Percentiles rank a stretch among this genome's conserved stretches.
Evolutionary conservation across 2,113 vertebrate species (phyloP).

Genomic region (Amia ocellicauda): DNA sequence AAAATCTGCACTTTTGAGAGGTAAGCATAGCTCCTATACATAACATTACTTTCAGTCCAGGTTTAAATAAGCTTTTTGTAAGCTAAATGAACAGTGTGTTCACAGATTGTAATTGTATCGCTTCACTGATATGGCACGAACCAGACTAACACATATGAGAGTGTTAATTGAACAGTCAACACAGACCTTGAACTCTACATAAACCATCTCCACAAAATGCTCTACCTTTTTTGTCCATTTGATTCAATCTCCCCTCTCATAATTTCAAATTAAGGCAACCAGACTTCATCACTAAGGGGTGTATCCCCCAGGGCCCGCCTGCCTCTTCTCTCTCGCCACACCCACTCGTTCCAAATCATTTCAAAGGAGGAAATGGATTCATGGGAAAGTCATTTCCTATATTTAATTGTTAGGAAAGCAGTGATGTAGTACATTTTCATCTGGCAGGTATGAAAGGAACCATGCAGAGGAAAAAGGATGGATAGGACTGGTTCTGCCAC

Average conservation of each 20-base stretch:
- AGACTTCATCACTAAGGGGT: too few species aligned
- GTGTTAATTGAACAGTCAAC: slow-evolving; percentile 8
- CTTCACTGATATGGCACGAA: neutral
- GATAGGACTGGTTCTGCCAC: too few species aligned
- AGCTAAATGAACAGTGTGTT: slow-evolving; percentile 23
- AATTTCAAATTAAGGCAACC: neutral
- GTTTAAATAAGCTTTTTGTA: slow-evolving; percentile 7
- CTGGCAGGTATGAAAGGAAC: too few species aligned
- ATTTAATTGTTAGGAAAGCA: too few species aligned
- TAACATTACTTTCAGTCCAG: too few species aligned
- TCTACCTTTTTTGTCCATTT: neutral
- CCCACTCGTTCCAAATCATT: too few species aligned
- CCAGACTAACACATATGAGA: neutral
- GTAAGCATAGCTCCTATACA: slow-evolving; percentile 33
- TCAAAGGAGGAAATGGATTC: too few species aligned
- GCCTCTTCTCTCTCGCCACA: too few species aligned
- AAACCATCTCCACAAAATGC: neutral
- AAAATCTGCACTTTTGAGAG: slow-evolving; percentile 27
- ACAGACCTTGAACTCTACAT: neutral
- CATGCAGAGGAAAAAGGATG: too few species aligned
- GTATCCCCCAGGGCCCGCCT: too few species aligned
- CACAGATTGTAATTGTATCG: neutral
- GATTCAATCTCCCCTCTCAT: slow-evolving; percentile 2
- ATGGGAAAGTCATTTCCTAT: too few species aligned
- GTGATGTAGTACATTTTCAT: too few species aligned